Evolutionary conservation across 2,888 invertebrate genomes (phyloP), one percentile per base, ranked within the genome.

Genomic region (Tipula helvola): DNA sequence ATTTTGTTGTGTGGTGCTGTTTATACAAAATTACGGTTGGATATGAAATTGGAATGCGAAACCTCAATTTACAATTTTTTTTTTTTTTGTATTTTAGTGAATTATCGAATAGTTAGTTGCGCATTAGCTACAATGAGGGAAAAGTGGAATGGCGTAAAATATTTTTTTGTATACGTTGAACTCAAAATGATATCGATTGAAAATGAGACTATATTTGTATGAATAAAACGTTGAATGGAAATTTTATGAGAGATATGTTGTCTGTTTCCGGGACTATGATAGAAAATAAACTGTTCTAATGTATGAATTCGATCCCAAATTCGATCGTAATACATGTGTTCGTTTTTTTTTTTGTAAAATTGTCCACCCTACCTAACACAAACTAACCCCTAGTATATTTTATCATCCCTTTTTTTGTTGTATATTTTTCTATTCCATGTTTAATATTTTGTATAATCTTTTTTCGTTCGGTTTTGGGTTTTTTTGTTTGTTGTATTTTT

Each of bases 401-500:
- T 28, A 71, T 71, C 52, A 57, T 57, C 52, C 71, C 71, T 71
- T 71, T 71, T 28, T 71, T 28, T 71, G 28, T 5, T 71, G 12
- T 57, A 28, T 84, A 39, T 13, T 39, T 84, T 36, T n/a, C 36
- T 84, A 39, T 71, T 10, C 39, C n/a, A 41, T 39, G 36, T 83
- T 83, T n/a, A 39, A 39, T 39, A 7, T 7, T 39, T 7, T 39
- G 39, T 39, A 84, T 39, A 39, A 39, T 84, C 5, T 84, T 84
- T 84, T 84, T 13, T 8, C 16, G 36, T 84, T 84, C 39, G 84
- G 84, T 39, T 84, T 84, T 39, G 16, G 13, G 4, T 84, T 39
- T 83, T 83, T 83, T 36, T 83, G 83, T 83, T 83, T 83, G 12
- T 83, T 83, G 83, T 83, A 83, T 83, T 83, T 83, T 83, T 36